Percentiles rank a stretch among this genome's conserved stretches.
These are phyloP conservation scores for Zelostemma sp. DNA, from an alignment of 1,140 invertebrate species.

Conservation along the genomic window DNA sequence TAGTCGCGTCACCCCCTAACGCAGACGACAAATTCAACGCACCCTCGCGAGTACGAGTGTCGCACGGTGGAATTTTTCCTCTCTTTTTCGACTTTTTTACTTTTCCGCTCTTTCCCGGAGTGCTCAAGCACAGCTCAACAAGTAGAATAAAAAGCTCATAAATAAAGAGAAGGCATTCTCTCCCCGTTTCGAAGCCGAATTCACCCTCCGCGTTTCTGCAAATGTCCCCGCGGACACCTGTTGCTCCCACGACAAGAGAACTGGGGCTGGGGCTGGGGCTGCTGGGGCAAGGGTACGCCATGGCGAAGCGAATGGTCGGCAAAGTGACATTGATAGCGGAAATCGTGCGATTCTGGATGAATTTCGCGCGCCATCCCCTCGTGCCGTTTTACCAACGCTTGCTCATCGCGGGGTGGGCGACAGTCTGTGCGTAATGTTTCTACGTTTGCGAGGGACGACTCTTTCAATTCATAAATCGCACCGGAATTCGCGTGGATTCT, in stretches of 20 bases:
- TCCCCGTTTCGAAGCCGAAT: constrained; percentile 35
- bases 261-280: constrained; percentile 31
- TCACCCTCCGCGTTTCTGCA: constrained; percentile 65
- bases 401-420: constrained; percentile 52
- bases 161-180: constrained; percentile 64
- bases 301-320: constrained; percentile 12
- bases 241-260: constrained; percentile 55
- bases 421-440: constrained; percentile 66
- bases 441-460: constrained; percentile 51
- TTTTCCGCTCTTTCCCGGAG: constrained; percentile 39
- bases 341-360: constrained; percentile 49
- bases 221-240: constrained; percentile 71
- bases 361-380: constrained; percentile 20
- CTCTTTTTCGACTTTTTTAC: constrained; percentile 14
- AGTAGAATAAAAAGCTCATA: constrained; percentile 72
- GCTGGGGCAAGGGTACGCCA: constrained; percentile 13
- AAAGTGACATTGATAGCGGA: constrained; percentile 39
- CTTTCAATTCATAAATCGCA: constrained; percentile 43
- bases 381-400: constrained; percentile 20
- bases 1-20: too few species aligned
- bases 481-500: constrained; percentile 22
- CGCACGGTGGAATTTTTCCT: constrained; percentile 26
- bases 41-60: constrained; percentile 4
- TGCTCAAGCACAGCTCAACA: constrained; percentile 65
- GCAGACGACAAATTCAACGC: background rate